Evolutionary conservation across 2,888 invertebrate species (phyloP).

Genomic region (Syritta pipiens): DNA sequence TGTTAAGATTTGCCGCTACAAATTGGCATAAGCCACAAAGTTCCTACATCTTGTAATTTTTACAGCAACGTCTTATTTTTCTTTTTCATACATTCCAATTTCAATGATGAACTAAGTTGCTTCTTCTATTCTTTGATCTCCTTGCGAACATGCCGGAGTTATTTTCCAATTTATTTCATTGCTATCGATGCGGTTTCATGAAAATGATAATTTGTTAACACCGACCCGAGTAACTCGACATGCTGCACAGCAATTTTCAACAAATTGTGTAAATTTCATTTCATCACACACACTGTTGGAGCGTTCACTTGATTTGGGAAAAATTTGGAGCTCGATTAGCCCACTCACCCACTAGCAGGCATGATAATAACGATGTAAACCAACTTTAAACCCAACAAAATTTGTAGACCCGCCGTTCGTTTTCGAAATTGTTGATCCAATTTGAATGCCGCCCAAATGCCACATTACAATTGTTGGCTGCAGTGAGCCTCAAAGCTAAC

Average conservation of each 20-base stretch:
- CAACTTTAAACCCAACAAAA: conserved; percentile 64
- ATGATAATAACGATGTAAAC: conserved; percentile 67
- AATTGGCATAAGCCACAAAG: no score
- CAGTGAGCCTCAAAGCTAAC: conserved; percentile 62
- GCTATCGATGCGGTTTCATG: conserved; percentile 54
- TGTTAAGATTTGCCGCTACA: no score
- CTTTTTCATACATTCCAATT: no score
- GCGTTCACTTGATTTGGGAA: conserved; percentile 26
- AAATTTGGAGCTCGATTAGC: no score
- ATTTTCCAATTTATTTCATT: no score
- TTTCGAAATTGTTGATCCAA: conserved; percentile 64
- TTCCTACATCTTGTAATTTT: no score
- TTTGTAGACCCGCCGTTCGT: conserved; percentile 34
- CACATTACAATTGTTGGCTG: conserved; percentile 67
- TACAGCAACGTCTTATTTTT: no score
- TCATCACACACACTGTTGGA: not conserved
- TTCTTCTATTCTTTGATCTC: no score
- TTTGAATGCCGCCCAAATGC: conserved; percentile 64
- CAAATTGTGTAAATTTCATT: no score
- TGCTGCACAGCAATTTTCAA: not conserved
- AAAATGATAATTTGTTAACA: conserved; percentile 65
- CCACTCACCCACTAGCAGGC: no score
- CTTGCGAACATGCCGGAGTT: no score
- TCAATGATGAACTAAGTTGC: no score
- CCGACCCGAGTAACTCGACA: conserved; percentile 25